Percentiles rank a stretch among this genome's conserved stretches.
Conservation (phyloP, 2,888 invertebrate genomes). For the Lithophane leautieri region DNA sequence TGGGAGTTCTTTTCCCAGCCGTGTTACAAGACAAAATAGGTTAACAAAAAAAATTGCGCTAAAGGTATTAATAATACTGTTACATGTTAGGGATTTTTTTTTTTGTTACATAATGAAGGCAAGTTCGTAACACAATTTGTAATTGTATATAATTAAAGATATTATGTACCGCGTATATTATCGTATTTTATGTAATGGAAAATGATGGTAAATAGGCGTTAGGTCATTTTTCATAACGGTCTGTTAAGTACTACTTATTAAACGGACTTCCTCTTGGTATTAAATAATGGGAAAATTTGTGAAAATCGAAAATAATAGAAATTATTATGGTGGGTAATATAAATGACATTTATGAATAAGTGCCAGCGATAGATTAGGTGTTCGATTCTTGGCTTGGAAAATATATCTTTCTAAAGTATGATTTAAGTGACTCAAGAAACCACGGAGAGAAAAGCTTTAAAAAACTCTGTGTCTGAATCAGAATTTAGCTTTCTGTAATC, state of each 20-base stretch:
- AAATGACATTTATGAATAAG: background rate
- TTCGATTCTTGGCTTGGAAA: background rate
- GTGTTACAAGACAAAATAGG: too few relatives aligned
- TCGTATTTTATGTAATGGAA: constrained; percentile 58
- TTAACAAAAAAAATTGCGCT: too few relatives aligned
- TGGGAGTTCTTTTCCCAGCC: background rate
- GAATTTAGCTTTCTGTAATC: accelerated
- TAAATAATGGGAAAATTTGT: background rate
- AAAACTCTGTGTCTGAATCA: background rate
- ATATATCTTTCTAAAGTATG: background rate
- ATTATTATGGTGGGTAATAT: background rate
- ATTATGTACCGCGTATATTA: constrained; percentile 13
- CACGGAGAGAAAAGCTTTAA: background rate
- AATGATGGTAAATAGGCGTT: constrained; percentile 46
- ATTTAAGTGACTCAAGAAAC: background rate
- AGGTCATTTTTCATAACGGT: constrained; percentile 10
- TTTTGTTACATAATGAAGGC: constrained; percentile 42
- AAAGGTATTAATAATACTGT: constrained; percentile 5
- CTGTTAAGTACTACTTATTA: constrained; percentile 19
- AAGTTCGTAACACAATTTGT: constrained; percentile 1
- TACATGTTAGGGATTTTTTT: constrained; percentile 24
- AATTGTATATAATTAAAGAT: constrained; percentile 44
- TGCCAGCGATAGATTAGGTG: background rate
- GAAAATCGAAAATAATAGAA: constrained; percentile 1
- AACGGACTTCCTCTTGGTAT: constrained; percentile 11